Conservation (phyloP, 1,140 invertebrate genomes). For the Physella acuta region DNA sequence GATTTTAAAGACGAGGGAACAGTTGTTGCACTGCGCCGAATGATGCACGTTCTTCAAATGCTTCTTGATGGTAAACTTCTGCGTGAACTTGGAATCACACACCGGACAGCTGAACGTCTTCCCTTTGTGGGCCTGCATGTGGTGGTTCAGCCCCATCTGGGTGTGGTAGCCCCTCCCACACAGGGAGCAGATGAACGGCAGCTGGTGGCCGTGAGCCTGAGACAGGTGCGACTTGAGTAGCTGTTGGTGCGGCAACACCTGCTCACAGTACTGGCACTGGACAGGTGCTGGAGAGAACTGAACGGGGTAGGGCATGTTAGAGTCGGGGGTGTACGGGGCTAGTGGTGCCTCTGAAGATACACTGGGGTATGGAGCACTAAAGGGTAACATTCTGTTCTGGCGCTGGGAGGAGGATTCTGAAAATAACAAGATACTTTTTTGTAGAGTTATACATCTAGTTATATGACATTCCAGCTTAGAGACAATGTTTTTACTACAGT, state of each 20-base stretch:
- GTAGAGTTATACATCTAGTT: too few species aligned
- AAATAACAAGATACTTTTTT: too few species aligned
- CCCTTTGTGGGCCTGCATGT: conserved; percentile 5
- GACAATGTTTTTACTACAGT: too few species aligned
- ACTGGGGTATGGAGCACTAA: too few species aligned
- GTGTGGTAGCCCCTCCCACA: conserved; percentile 6
- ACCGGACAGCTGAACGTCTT: conserved; percentile 17
- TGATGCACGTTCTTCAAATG: conserved; percentile 7
- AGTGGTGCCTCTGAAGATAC: too few species aligned
- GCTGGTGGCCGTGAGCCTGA: not conserved
- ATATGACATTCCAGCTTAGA: too few species aligned
- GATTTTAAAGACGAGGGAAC: not conserved
- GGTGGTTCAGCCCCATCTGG: conserved; percentile 9
- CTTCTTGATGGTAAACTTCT: not conserved
- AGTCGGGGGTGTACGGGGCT: too few species aligned
- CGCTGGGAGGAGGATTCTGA: too few species aligned
- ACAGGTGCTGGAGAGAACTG: too few species aligned
- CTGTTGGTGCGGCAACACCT: not conserved
- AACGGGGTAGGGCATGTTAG: too few species aligned
- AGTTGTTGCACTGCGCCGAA: conserved; percentile 2
- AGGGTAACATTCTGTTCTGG: too few species aligned
- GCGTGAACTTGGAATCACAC: conserved; percentile 12
- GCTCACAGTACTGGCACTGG: conserved; percentile 3
- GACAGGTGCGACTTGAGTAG: not conserved
- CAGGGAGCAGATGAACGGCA: not conserved